A percentile compares a stretch with the other conserved stretches of the same genome.
Evolutionary conservation across 2,888 invertebrate species (phyloP).

Genomic region (Drosophila mimica): DNA sequence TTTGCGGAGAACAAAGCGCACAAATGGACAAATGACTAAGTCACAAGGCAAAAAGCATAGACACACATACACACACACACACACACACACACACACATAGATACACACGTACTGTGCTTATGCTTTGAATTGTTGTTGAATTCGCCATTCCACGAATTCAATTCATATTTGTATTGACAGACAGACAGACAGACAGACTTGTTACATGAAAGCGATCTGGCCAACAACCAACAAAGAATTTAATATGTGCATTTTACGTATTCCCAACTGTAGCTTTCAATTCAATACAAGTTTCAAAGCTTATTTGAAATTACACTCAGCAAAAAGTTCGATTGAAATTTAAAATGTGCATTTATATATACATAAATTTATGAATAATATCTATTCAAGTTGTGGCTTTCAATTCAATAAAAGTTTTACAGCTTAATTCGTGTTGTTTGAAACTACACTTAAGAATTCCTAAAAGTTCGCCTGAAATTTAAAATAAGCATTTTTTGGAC

Average conservation of each 20-base stretch:
- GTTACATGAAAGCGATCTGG: slow-evolving; percentile 13
- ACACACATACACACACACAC: slow-evolving; percentile 3
- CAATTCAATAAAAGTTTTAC: too few relatives aligned
- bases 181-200: slow-evolving; percentile 1
- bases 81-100: not conserved
- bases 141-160: slow-evolving; percentile 14
- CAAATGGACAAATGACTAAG: slow-evolving; percentile 51
- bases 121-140: slow-evolving; percentile 23
- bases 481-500: too few relatives aligned
- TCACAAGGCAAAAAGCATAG: slow-evolving; percentile 30
- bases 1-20: slow-evolving; percentile 30
- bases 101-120: too few relatives aligned
- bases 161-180: slow-evolving; percentile 24
- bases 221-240: slow-evolving; percentile 8
- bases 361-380: not conserved
- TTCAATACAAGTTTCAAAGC: not conserved
- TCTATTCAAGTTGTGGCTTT: not conserved
- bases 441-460: too few relatives aligned
- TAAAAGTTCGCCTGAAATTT: too few relatives aligned
- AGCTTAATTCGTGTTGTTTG: too few relatives aligned
- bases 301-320: not conserved
- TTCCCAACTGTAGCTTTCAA: not conserved
- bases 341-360: too few relatives aligned
- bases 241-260: slow-evolving; percentile 16
- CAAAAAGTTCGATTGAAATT: not conserved